Evolutionary conservation across 2,113 vertebrate genomes (phyloP).

Genomic region (Cervus canadensis): DNA sequence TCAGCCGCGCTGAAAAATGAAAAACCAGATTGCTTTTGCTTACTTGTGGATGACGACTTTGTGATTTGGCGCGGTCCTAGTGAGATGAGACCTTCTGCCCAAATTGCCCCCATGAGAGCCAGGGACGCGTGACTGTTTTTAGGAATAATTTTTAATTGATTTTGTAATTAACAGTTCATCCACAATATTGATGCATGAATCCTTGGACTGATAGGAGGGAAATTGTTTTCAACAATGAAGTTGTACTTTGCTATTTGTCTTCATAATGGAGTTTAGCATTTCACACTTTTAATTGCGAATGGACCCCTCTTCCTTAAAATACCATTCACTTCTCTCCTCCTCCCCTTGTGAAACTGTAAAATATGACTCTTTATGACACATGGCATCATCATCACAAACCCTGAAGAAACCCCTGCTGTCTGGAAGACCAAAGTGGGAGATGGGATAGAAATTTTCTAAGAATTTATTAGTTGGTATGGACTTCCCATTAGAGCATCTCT

Average conservation of each 20-base stretch:
- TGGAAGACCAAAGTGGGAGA: not conserved
- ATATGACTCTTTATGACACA: slow-evolving; percentile 22
- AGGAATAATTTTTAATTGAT: slow-evolving; percentile 96
- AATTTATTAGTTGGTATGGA: slow-evolving; percentile 39
- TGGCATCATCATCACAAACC: not conserved
- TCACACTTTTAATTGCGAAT: slow-evolving; percentile 77
- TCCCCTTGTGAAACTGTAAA: not conserved
- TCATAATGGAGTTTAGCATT: slow-evolving; percentile 79
- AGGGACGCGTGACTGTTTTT: slow-evolving; percentile 86
- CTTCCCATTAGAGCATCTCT: not conserved
- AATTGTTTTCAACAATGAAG: slow-evolving; percentile 87
- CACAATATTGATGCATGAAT: slow-evolving; percentile 85
- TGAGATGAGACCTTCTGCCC: slow-evolving; percentile 89
- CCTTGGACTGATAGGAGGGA: slow-evolving; percentile 83
- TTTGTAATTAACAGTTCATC: slow-evolving; percentile 95
- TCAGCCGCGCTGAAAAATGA: slow-evolving; percentile 95
- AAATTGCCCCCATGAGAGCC: slow-evolving; percentile 89
- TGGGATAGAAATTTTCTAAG: not conserved
- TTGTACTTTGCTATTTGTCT: slow-evolving; percentile 84
- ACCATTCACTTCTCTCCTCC: not conserved
- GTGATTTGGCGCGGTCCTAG: slow-evolving; percentile 87
- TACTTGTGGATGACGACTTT: slow-evolving; percentile 89
- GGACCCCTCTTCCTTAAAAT: not conserved
- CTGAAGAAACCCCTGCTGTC: not conserved
- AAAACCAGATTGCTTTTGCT: slow-evolving; percentile 92